phyloP scores from a whole-genome alignment of 2,113 vertebrate genomes.

The Fukomys damarensis region DNA sequence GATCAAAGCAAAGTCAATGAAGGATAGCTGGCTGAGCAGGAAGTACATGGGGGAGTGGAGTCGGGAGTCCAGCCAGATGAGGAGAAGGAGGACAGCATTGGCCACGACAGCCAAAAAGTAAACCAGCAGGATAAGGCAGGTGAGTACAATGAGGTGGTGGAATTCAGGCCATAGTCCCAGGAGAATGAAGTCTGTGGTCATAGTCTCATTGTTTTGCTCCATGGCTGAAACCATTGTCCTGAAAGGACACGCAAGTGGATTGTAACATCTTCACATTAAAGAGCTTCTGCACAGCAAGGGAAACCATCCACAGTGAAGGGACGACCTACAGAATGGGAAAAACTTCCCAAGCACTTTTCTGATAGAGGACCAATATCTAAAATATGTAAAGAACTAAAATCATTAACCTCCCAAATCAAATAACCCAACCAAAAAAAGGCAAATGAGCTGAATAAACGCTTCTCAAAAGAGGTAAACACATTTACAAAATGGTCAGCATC shows the following conservation, averaged over 20 bases:
- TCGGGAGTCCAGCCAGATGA: neutral
- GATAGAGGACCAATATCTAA: neutral
- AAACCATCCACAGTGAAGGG: neutral
- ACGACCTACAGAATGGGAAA: neutral
- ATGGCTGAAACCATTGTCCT: neutral
- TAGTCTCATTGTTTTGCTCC: neutral
- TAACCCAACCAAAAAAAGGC: neutral
- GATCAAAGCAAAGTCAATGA: neutral
- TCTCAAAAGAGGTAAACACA: neutral
- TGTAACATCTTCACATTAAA: neutral
- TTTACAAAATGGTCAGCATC: neutral
- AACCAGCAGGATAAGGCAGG: neutral
- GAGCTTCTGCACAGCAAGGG: neutral
- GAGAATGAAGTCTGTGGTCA: neutral
- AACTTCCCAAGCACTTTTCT: neutral
- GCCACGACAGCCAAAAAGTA: neutral
- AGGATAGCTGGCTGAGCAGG: constrained; percentile 16
- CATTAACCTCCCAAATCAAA: neutral
- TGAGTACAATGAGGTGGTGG: neutral
- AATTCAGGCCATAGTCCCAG: neutral
- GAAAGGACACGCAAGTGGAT: neutral
- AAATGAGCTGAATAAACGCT: neutral
- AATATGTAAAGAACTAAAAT: neutral
- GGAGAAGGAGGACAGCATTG: neutral
- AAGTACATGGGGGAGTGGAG: neutral